Evolutionary conservation across 2,888 invertebrate genomes (phyloP).

Genomic region (Nemotelus pantherinus): DNA sequence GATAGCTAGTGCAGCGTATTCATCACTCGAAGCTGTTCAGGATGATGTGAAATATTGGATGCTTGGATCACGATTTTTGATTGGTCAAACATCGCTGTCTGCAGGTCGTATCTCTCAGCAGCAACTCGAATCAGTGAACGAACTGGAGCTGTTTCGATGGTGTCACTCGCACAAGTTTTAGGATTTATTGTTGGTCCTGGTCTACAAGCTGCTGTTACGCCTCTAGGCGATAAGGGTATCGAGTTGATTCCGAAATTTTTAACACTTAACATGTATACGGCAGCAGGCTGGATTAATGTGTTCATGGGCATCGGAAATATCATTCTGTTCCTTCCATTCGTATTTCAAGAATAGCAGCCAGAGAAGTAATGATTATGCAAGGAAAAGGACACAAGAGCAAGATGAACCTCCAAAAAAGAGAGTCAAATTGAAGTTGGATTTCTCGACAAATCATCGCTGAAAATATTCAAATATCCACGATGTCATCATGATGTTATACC

Average conservation of each 20-base stretch:
- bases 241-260: slow-evolving; percentile 67
- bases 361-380: slow-evolving; percentile 80
- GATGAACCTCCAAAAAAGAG: too few species aligned
- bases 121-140: slow-evolving; percentile 83
- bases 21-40: slow-evolving; percentile 76
- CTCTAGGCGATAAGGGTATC: slow-evolving; percentile 75
- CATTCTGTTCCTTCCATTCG: slow-evolving; percentile 76
- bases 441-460: too few species aligned
- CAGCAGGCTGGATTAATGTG: slow-evolving; percentile 86
- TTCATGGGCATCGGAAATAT: slow-evolving; percentile 78
- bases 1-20: slow-evolving; percentile 77
- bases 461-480: too few species aligned
- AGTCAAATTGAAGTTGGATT: too few species aligned
- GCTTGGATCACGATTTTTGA: slow-evolving; percentile 79
- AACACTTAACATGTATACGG: slow-evolving; percentile 86
- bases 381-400: too few species aligned
- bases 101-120: slow-evolving; percentile 84
- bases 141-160: slow-evolving; percentile 84
- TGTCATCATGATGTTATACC: too few species aligned
- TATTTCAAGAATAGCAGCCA: slow-evolving; percentile 81
- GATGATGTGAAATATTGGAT: slow-evolving; percentile 76
- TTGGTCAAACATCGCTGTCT: slow-evolving; percentile 86
- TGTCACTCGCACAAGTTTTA: slow-evolving; percentile 84
- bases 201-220: slow-evolving; percentile 82
- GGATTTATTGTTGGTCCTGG: slow-evolving; percentile 89